These are phyloP conservation scores for Schrankia costaestrigalis DNA, from an alignment of 2,888 invertebrate genomes.

Conservation along the genomic window DNA sequence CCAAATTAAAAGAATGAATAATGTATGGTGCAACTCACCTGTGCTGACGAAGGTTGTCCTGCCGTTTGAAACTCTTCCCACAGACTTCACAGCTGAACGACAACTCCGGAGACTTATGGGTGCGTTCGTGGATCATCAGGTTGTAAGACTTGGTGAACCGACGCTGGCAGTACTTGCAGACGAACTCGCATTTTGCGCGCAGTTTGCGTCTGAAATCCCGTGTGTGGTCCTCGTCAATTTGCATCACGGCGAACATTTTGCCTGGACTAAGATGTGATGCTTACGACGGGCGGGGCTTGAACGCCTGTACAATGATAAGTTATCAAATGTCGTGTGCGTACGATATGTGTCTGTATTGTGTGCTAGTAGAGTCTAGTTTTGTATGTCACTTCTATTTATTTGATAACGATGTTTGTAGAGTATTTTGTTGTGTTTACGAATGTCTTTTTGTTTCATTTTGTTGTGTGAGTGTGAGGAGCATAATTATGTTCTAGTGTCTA, in stretches of 20 bases:
- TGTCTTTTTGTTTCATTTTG: constrained; percentile 19
- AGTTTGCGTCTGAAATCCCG: constrained; percentile 93
- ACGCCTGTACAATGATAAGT: constrained; percentile 70
- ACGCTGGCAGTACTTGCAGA: constrained; percentile 98
- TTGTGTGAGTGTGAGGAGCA: constrained; percentile 20
- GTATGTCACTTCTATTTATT: constrained; percentile 30
- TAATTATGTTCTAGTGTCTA: constrained; percentile 29
- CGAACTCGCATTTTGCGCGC: constrained; percentile 97
- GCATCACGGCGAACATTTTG: constrained; percentile 95
- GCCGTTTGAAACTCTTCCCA: constrained; percentile 98
- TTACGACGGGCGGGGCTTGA: constrained; percentile 75
- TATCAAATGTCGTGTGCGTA: constrained; percentile 61
- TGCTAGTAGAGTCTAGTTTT: constrained; percentile 36
- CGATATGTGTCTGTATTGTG: constrained; percentile 43
- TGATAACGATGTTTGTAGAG: constrained; percentile 36
- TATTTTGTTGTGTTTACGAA: constrained; percentile 32
- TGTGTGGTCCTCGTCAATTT: constrained; percentile 93
- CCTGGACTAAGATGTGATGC: constrained; percentile 74
- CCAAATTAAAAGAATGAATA: not conserved
- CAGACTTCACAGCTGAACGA: constrained; percentile 99
- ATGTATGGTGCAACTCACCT: constrained; percentile 82
- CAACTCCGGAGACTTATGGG: constrained; percentile 97
- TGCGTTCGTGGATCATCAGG: constrained; percentile 98
- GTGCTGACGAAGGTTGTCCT: constrained; percentile 97
- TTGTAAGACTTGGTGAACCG: constrained; percentile 99